phyloP scores from a whole-genome alignment of 2,113 vertebrate genomes.

The Hippocampus barbouri region DNA sequence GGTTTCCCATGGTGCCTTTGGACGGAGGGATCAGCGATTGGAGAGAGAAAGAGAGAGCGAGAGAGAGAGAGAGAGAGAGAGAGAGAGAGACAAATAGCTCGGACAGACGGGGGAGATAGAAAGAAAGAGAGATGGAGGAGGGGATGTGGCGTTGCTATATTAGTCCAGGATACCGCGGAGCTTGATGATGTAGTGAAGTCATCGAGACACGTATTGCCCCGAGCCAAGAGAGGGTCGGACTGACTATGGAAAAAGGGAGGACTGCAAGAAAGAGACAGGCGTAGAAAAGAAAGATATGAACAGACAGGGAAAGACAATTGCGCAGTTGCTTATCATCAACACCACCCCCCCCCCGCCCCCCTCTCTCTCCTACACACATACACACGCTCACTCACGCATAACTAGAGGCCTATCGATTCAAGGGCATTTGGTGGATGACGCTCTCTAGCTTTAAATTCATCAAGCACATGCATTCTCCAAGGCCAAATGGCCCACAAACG shows the following conservation, averaged over 20 bases:
- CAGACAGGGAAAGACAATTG: conserved; percentile 59
- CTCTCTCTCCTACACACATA: conserved; percentile 12
- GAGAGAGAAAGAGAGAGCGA: conserved; percentile 15
- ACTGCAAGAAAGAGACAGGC: conserved; percentile 5
- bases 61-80: conserved; percentile 8
- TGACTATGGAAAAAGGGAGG: conserved; percentile 20
- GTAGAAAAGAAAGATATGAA: conserved; percentile 34
- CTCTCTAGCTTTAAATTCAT: not conserved
- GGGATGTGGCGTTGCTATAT: conserved; percentile 48
- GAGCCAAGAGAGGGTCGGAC: conserved; percentile 47
- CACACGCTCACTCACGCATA: conserved; percentile 13
- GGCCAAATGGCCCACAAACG: not conserved
- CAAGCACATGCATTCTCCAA: conserved; percentile 1
- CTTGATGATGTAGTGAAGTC: conserved; percentile 67
- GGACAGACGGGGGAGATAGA: conserved; percentile 9
- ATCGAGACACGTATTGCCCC: conserved; percentile 62
- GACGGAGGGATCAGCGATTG: conserved; percentile 51
- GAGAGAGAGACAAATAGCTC: not conserved
- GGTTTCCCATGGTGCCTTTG: conserved; percentile 73
- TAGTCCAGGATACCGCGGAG: conserved; percentile 62
- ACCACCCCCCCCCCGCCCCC: not conserved
- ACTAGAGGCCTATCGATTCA: conserved; percentile 43
- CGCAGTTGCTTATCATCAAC: conserved; percentile 59
- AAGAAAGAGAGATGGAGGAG: conserved; percentile 9
- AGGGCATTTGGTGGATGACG: conserved; percentile 59